Base-by-base conservation (phyloP, 2,113 vertebrate species). In the Pavo muticus region DNA sequence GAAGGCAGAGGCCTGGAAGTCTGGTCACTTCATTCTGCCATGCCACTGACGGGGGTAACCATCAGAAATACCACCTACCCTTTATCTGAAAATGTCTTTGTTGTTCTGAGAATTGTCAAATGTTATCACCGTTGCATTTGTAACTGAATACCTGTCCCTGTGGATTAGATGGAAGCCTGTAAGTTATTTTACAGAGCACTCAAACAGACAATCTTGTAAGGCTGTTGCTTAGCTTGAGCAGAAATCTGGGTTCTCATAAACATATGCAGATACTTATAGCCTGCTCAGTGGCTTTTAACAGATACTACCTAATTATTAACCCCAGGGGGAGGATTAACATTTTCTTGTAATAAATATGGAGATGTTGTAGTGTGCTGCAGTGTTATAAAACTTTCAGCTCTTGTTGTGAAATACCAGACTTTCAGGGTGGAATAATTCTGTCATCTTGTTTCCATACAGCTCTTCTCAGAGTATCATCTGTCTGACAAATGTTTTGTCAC, bases 401-500 rank as follows among this genome's bases (percentile, higher is more conserved):
- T 83, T 88, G 54, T 42, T 64, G 16, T 80, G 64, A 96, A 87
- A 87, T 82, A 71, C 45, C 75, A 85, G 84, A 65, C 64, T 92
- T 93, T 92, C 6, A 11, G 84, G 63, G 30, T 24, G 56, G 89
- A 94, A 83, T 76, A 87, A 95, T 89, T 94, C 56, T 90, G 84
- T 96, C 94, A 71, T 76, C 71, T 85, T 96, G 87, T 91, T 95
- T 94, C 64, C 78, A 80, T 47, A 90, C 78, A 87, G 87, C 29
- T 89, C 54, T 68, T 89, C 74, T 91, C 76, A 77, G n/a, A 87
- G 40, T 54, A 84, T 70, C 70, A 92, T 70, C 65, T 59, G 87
- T 69, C 84, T 94, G 91, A 94, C 85, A 96, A 79, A 80, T 71
- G 79, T 94, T 94, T 91, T 71, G 94, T 77, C 68, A 77, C 56